phyloP scores from a whole-genome alignment of 2,888 invertebrate genomes.

The Volucella inanis region DNA sequence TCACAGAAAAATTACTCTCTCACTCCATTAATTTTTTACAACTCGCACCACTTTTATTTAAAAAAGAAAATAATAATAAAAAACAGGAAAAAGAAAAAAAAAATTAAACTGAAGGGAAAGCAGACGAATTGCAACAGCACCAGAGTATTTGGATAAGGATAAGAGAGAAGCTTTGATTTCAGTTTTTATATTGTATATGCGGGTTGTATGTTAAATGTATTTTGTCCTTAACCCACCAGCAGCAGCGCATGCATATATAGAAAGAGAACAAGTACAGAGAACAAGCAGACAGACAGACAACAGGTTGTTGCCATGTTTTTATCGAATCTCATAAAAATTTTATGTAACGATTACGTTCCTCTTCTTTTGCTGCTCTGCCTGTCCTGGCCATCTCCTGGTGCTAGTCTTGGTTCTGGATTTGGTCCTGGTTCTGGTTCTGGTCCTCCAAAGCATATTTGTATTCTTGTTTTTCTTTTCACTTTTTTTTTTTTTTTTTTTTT shows the following conservation, averaged over 20 bases:
- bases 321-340: slow-evolving; percentile 76
- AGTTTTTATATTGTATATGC: slow-evolving; percentile 60
- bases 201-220: slow-evolving; percentile 64
- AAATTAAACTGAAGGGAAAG: slow-evolving; percentile 25
- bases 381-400: slow-evolving; percentile 8
- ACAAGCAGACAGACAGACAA: slow-evolving; percentile 73
- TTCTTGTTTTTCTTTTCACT: slow-evolving; percentile 52
- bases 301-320: slow-evolving; percentile 77
- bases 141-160: slow-evolving; percentile 9
- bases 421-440: slow-evolving; percentile 43
- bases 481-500: slow-evolving; percentile 44
- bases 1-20: slow-evolving; percentile 19
- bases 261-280: slow-evolving; percentile 37
- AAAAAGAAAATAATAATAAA: slow-evolving; percentile 26
- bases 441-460: slow-evolving; percentile 59
- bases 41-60: slow-evolving; percentile 57
- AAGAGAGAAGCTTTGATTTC: slow-evolving; percentile 47
- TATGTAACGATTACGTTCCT: slow-evolving; percentile 76
- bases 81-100: slow-evolving; percentile 5
- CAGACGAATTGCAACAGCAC: slow-evolving; percentile 69
- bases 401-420: slow-evolving; percentile 24
- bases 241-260: not conserved
- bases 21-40: slow-evolving; percentile 65
- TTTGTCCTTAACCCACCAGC: slow-evolving; percentile 68
- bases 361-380: slow-evolving; percentile 42